Evolutionary conservation across 2,888 invertebrate species (phyloP), one percentile per base, ranked within the genome.

Genomic region (Dryocosmus kuriphilus): DNA sequence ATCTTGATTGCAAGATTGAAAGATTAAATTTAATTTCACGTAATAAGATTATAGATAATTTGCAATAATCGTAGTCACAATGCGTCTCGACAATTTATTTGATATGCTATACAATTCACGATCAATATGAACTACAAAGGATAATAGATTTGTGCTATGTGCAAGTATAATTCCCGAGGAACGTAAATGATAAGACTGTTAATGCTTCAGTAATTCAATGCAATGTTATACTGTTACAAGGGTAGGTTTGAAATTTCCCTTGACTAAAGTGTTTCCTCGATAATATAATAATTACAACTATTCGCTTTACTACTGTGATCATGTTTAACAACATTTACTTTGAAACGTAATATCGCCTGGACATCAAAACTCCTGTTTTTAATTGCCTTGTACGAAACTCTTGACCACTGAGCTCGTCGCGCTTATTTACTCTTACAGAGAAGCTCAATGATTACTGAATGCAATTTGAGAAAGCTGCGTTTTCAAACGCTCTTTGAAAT

Each of bases 271-370:
- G 11, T 22, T 24, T 22, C 24, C 24, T 1, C 11, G 14, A 24
- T 11, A 22, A 57, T 22, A 57, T 57, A 57, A 57, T 57, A 57
- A 57, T 57, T 57, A 11, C n/a, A 57, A 57, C 24, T 57, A 57
- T 57, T 57, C 24, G 55, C 9, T 24, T 57, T 24, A 57, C 55
- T 24, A 57, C 24, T 57, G n/a, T 24, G 2, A 57, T 57, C 55
- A n/a, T 24, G 55, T 51, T 57, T 24, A 24, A 57, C 24, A 57
- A 57, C 22, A 22, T 57, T 22, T 46, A 46, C 55, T 57, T 57
- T 46, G 46, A 46, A 57, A 57, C 22, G 55, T 57, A 11, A 22
- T 57, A 22, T 57, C 9, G 4, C 22, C 9, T 24, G 55, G 11
- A 24, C 22, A 57, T n/a, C 55, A 57, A 57, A 22, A 57, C 22